Conservation (phyloP, 2,888 invertebrate species). For the Isoperla grammatica region DNA sequence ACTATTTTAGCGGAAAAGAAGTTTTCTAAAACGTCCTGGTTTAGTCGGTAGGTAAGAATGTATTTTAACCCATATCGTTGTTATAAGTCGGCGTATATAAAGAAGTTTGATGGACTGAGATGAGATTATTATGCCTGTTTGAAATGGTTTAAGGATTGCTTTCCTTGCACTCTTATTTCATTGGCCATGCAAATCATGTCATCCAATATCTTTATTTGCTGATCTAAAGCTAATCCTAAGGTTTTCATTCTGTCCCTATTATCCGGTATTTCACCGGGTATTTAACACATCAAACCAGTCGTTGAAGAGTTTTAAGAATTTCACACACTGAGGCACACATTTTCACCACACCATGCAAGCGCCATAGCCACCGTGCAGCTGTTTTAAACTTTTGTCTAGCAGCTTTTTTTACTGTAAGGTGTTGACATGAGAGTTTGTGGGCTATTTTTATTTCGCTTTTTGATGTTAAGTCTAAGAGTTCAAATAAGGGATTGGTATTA, state of each 20-base stretch:
- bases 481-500: background rate
- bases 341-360: background rate
- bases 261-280: background rate
- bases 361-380: background rate
- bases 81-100: background rate
- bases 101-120: background rate
- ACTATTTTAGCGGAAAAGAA: conserved; percentile 3
- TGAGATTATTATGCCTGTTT: background rate
- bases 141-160: background rate
- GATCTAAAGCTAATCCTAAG: background rate
- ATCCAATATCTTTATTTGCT: background rate
- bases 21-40: background rate
- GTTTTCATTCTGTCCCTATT: background rate
- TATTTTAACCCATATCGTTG: background rate
- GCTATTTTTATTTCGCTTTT: background rate
- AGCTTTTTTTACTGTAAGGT: background rate
- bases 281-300: background rate
- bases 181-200: background rate
- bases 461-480: background rate
- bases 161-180: background rate
- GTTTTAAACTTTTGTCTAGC: background rate
- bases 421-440: background rate
- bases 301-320: background rate
- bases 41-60: background rate
- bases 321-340: background rate